Percentiles rank a stretch among this genome's conserved stretches.
These are phyloP conservation scores for Pentalonia nigronervosa DNA, from an alignment of 1,140 invertebrate genomes.

Conservation along the genomic window DNA sequence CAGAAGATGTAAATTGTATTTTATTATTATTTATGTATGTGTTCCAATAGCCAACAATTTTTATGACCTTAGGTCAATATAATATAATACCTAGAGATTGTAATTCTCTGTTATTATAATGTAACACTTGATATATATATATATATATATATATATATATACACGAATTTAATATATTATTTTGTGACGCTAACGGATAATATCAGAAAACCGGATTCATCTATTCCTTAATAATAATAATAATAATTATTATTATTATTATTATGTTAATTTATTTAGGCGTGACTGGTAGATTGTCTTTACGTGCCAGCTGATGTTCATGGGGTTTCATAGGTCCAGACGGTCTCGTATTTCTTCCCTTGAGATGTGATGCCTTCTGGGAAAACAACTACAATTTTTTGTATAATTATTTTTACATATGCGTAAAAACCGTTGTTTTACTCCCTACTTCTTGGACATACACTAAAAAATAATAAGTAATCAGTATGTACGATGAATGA, in stretches of 20 bases:
- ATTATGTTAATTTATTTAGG: slow-evolving; percentile 56
- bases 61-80: slow-evolving; percentile 50
- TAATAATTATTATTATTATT: slow-evolving; percentile 37
- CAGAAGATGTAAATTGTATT: slow-evolving; percentile 16
- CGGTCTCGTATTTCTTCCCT: background rate
- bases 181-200: slow-evolving; percentile 36
- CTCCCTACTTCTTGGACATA: background rate
- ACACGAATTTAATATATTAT: background rate
- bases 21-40: slow-evolving; percentile 1
- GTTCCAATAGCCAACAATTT: slow-evolving; percentile 38
- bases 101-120: slow-evolving; percentile 51
- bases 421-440: background rate
- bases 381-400: background rate
- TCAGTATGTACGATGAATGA: background rate
- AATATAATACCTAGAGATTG: slow-evolving; percentile 50
- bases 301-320: background rate
- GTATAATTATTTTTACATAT: background rate
- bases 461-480: background rate
- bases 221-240: slow-evolving; percentile 3
- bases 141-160: background rate
- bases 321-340: background rate
- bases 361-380: background rate
- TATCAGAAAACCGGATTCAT: slow-evolving; percentile 44
- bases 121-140: background rate
- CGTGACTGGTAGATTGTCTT: slow-evolving; percentile 40